Conservation (phyloP, 2,888 invertebrate genomes). For the Tenthredo notha region DNA sequence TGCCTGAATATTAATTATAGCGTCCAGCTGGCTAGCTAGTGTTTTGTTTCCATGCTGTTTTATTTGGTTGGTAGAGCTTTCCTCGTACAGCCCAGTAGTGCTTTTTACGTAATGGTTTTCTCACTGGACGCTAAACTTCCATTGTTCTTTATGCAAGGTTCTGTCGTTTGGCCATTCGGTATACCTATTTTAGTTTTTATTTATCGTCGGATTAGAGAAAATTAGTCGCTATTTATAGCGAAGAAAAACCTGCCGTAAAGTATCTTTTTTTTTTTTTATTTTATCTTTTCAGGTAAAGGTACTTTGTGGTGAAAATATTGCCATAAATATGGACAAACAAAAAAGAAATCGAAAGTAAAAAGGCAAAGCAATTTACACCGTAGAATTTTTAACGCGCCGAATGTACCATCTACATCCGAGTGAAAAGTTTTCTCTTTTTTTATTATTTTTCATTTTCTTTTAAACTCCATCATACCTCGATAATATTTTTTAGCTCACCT, state of each 20-base stretch:
- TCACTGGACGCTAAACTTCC: conserved; percentile 29
- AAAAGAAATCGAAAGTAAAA: not conserved
- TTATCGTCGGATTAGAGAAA: conserved; percentile 24
- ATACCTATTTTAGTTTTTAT: not conserved
- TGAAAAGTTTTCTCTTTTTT: conserved; percentile 6
- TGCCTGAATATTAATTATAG: conserved; percentile 52
- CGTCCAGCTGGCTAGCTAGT: conserved; percentile 43
- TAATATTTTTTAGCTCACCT: not conserved
- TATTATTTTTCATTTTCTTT: not conserved
- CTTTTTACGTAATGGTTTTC: conserved; percentile 42
- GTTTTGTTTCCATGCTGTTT: conserved; percentile 50
- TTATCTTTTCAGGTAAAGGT: not conserved
- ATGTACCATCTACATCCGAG: not conserved
- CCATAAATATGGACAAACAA: not conserved
- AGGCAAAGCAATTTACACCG: conserved; percentile 15
- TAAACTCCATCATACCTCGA: conserved; percentile 9
- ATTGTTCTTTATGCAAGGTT: conserved; percentile 42
- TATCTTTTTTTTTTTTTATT: not conserved
- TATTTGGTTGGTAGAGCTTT: conserved; percentile 23
- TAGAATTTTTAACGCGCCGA: not conserved
- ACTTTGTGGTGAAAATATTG: not conserved
- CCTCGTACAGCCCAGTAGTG: conserved; percentile 25
- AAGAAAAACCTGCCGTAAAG: not conserved
- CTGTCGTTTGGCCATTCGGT: not conserved
- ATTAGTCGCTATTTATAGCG: not conserved